Percentiles rank a stretch among this genome's conserved stretches.
Evolutionary conservation across 2,888 invertebrate species (phyloP).

Genomic region (Hydraecia micacea): DNA sequence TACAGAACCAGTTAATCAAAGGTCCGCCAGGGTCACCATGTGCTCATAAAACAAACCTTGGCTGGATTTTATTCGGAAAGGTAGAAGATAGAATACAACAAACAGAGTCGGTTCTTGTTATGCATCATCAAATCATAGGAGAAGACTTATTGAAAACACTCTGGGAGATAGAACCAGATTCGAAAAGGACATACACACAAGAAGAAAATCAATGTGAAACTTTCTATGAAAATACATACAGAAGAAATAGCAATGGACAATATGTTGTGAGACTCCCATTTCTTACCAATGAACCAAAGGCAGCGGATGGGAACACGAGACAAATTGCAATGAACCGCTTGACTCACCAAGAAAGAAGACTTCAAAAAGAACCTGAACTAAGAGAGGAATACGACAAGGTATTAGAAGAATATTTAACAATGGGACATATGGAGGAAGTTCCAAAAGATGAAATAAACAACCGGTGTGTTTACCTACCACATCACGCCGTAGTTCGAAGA

Average conservation of each 20-base stretch:
- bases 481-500: slow-evolving; percentile 21
- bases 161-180: slow-evolving; percentile 32
- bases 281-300: slow-evolving; percentile 6
- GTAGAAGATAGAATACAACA: slow-evolving; percentile 44
- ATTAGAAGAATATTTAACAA: slow-evolving; percentile 58
- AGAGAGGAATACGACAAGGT: slow-evolving; percentile 53
- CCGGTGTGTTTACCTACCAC: slow-evolving; percentile 20
- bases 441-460: slow-evolving; percentile 37
- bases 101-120: slow-evolving; percentile 34
- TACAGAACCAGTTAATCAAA: slow-evolving; percentile 26
- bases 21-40: slow-evolving; percentile 15
- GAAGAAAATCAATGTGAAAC: slow-evolving; percentile 18
- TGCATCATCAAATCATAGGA: slow-evolving; percentile 32
- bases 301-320: slow-evolving; percentile 19
- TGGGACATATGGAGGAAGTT: slow-evolving; percentile 60
- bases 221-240: slow-evolving; percentile 8
- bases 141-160: slow-evolving; percentile 26
- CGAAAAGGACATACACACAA: slow-evolving; percentile 1
- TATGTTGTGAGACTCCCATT: slow-evolving; percentile 25
- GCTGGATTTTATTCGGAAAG: slow-evolving; percentile 1
- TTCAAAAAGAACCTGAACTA: slow-evolving; percentile 35
- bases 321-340: slow-evolving; percentile 19
- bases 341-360: slow-evolving; percentile 34
- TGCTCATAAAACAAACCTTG: slow-evolving; percentile 16
- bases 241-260: slow-evolving; percentile 15